Evolutionary conservation across 2,888 invertebrate genomes (phyloP).

Genomic region (Thera obeliscata): DNA sequence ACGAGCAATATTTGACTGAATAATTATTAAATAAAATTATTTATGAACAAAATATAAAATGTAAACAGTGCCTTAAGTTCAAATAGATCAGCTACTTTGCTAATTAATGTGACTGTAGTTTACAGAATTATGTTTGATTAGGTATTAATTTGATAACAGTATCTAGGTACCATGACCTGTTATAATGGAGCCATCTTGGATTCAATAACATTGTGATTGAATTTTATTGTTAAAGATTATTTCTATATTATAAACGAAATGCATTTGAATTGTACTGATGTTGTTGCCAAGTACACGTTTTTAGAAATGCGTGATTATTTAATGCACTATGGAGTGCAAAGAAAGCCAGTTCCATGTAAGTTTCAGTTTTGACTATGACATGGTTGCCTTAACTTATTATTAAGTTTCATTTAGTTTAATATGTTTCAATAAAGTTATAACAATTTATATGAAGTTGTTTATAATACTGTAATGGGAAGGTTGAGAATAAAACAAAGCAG

Average conservation of each 20-base stretch:
- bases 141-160: too few relatives aligned
- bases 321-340: background rate
- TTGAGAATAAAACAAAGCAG: conserved; percentile 31
- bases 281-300: too few relatives aligned
- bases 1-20: conserved; percentile 19
- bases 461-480: background rate
- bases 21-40: conserved; percentile 7
- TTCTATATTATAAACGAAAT: too few relatives aligned
- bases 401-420: conserved; percentile 43
- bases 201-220: too few relatives aligned
- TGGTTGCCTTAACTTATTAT: conserved; percentile 40
- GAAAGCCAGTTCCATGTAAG: conserved; percentile 13
- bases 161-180: too few relatives aligned
- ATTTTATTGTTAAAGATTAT: too few relatives aligned
- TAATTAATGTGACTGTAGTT: conserved; percentile 13
- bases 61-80: conserved; percentile 23
- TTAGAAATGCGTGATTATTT: background rate
- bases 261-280: too few relatives aligned
- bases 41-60: background rate
- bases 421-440: conserved; percentile 38
- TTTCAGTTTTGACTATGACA: conserved; percentile 29
- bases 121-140: too few relatives aligned
- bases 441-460: conserved; percentile 5
- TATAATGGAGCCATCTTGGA: too few relatives aligned
- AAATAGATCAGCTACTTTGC: background rate